Base-by-base conservation (phyloP, 2,113 vertebrate species). In the Pygoscelis adeliae region DNA sequence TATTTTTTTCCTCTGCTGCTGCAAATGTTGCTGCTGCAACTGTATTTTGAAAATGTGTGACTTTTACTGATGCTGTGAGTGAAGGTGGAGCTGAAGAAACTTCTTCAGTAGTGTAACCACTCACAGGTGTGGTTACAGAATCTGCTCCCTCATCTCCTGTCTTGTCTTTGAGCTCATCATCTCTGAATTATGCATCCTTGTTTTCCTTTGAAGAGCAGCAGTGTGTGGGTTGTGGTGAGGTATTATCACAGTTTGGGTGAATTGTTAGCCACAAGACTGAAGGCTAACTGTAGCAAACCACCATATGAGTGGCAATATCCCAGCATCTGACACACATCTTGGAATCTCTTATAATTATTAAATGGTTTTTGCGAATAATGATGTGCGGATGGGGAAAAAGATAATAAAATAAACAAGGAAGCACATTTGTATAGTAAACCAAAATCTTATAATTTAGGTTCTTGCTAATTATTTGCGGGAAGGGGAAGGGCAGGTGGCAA, bases 221-320 rank as follows among this genome's bases (percentile, higher is more conserved):
- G 61, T 2, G 11, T 96, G 84, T 95, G 95, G 87, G 87, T 90
- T 97, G 95, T 93, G 96, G 87, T 96, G 81, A 97, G 91, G 81
- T 79, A 22, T 94, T 96, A 89, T 93, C 81, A 55, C 74, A 70
- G 84, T 38, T 42, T 58, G 81, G 40, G 62, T 96, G 78, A 96
- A 73, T 62, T 80, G 81, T 90, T 83, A 93, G 84, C 94, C 94
- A 74, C 91, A 90, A 83, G 91, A 94, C 91, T 86, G 74, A 93
- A 85, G 84, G 67, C 53, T 58, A 61, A 91, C 78, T 50, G 50
- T 34, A 55, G 62, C 78, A 90, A 96, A 94, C 87, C 84, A 73
- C 78, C 4, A 0, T 30, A 14, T 2, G 12, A 83, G 89, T 89
- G 84, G 89, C 81, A 91, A 0, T 74, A 50, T 59, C 87, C 93